phyloP scores from a whole-genome alignment of 2,113 vertebrate species.

The Engraulis encrasicolus region DNA sequence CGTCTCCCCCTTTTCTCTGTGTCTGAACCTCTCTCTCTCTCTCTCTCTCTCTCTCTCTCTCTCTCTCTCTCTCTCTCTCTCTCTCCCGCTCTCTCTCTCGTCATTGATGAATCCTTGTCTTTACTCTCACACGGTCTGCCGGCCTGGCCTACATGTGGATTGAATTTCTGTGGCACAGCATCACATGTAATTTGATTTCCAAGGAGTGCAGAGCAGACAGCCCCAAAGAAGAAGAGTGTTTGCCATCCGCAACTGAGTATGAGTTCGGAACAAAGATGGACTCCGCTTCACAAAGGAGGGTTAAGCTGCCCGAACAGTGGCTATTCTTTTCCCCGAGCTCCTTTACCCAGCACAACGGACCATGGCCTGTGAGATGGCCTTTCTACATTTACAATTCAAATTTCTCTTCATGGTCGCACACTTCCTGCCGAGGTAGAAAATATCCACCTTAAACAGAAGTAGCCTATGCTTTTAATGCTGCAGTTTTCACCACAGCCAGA shows the following conservation, averaged over 20 bases:
- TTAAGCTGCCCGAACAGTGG: slow-evolving; percentile 27
- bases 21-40: neutral
- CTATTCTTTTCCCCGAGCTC: slow-evolving; percentile 45
- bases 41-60: neutral
- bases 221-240: slow-evolving; percentile 43
- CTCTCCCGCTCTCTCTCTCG: slow-evolving; percentile 51
- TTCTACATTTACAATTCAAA: slow-evolving; percentile 61
- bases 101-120: slow-evolving; percentile 60
- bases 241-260: slow-evolving; percentile 49
- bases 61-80: slow-evolving; percentile 45
- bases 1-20: neutral
- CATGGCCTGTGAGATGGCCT: slow-evolving; percentile 42
- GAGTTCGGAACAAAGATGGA: slow-evolving; percentile 38
- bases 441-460: slow-evolving; percentile 37
- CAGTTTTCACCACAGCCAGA: neutral
- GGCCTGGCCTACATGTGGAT: slow-evolving; percentile 70
- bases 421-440: slow-evolving; percentile 55
- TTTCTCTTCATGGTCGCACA: slow-evolving; percentile 33
- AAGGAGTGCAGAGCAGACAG: slow-evolving; percentile 58
- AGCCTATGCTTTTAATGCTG: slow-evolving; percentile 38
- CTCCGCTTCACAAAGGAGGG: slow-evolving; percentile 42
- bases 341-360: slow-evolving; percentile 29
- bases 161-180: slow-evolving; percentile 65
- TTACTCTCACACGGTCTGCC: slow-evolving; percentile 59
- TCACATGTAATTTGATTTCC: slow-evolving; percentile 60